Evolutionary conservation across 2,113 vertebrate species (phyloP).

Genomic region (Baryphthengus martii): DNA sequence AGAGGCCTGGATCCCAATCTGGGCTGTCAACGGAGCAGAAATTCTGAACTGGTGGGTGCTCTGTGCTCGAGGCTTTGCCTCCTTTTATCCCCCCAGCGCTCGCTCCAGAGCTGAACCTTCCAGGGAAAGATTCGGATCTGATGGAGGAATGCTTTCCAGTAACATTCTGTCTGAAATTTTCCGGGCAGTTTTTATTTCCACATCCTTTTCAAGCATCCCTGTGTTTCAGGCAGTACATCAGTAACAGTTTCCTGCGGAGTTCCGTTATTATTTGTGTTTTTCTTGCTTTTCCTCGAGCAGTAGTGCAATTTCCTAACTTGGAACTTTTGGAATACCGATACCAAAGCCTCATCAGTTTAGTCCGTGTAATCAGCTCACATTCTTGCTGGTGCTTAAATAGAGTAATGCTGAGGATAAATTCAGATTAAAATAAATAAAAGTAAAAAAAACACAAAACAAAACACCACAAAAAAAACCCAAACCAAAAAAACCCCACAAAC

Average conservation of each 20-base stretch:
- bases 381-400: not conserved
- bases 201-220: not conserved
- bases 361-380: not conserved
- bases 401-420: not conserved
- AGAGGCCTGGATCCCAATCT: rapidly evolving
- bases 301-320: not conserved
- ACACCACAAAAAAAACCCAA: not conserved
- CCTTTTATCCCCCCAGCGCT: not conserved
- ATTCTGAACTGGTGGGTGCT: not conserved
- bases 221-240: not conserved
- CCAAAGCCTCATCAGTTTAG: not conserved
- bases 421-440: not conserved
- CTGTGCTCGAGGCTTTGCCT: not conserved
- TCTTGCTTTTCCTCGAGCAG: not conserved
- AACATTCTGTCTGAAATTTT: not conserved
- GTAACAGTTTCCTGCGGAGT: not conserved
- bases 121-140: not conserved
- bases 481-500: too few species aligned
- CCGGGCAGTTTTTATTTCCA: not conserved
- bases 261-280: not conserved
- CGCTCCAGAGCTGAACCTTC: not conserved
- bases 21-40: not conserved
- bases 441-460: too few species aligned
- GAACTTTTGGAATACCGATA: not conserved
- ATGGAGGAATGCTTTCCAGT: slow-evolving; percentile 21